Conservation (phyloP, 2,888 invertebrate genomes). For the Argynnis bischoffii region DNA sequence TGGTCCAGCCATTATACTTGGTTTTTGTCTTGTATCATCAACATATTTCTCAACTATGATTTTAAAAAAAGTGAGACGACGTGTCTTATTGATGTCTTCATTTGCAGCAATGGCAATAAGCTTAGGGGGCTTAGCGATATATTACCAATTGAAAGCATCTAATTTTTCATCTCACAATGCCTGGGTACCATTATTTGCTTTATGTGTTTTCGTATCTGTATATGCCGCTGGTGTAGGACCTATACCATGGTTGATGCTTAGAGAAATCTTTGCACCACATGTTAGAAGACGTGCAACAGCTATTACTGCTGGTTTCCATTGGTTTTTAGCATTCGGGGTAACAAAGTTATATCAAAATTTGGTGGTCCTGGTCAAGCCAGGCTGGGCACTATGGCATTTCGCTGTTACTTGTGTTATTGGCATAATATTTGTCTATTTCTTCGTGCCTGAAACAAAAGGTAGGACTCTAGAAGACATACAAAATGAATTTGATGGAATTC, state of each 20-base stretch:
- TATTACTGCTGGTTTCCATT: conserved; percentile 86
- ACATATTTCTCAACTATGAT: conserved; percentile 82
- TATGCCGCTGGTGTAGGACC: conserved; percentile 87
- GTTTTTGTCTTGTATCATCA: conserved; percentile 81
- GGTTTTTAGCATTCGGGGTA: conserved; percentile 85
- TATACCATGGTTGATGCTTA: conserved; percentile 87
- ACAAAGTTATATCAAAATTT: conserved; percentile 85
- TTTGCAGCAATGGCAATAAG: conserved; percentile 81
- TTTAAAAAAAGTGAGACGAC: conserved; percentile 83
- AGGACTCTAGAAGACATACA: conserved; percentile 81
- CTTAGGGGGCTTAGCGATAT: conserved; percentile 74
- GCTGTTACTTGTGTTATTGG: conserved; percentile 82
- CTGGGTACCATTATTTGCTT: conserved; percentile 82
- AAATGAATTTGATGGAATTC: conserved; percentile 74
- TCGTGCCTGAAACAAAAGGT: conserved; percentile 87
- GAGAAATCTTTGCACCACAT: conserved; percentile 85
- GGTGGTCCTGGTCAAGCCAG: conserved; percentile 76
- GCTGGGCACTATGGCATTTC: conserved; percentile 86
- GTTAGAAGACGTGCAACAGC: conserved; percentile 85
- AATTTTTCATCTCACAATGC: conserved; percentile 49
- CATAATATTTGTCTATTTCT: conserved; percentile 83
- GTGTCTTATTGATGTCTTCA: conserved; percentile 84
- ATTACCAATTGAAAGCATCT: conserved; percentile 68
- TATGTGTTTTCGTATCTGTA: conserved; percentile 81
- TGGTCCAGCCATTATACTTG: conserved; percentile 82